phyloP scores from a whole-genome alignment of 37 sponge, comb jelly and placozoan genomes.

The Ephydatia muelleri region DNA sequence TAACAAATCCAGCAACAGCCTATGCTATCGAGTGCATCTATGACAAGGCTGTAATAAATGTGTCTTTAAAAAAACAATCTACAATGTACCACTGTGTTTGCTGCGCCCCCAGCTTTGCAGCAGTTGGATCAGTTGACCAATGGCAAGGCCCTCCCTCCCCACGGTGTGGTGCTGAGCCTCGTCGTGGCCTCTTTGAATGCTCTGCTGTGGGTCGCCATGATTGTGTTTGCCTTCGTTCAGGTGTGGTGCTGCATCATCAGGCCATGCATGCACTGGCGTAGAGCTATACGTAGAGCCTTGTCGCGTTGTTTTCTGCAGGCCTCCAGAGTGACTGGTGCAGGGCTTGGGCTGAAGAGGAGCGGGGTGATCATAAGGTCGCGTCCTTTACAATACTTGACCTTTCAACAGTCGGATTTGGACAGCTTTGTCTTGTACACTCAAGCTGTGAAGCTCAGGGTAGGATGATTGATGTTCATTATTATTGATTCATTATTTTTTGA shows the following conservation, averaged over 20 bases:
- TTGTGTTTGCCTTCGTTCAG: constrained; percentile 64
- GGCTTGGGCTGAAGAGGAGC: constrained; percentile 28
- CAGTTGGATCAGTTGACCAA: not conserved
- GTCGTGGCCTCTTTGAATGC: constrained; percentile 29
- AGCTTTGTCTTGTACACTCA: constrained; percentile 43
- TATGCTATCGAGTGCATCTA: too few relatives aligned
- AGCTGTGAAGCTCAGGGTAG: constrained; percentile 46
- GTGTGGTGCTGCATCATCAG: constrained; percentile 5
- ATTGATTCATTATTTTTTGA: not conserved
- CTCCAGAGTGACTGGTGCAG: constrained; percentile 66
- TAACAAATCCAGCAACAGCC: too few relatives aligned
- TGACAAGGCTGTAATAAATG: too few relatives aligned
- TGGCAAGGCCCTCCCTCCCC: not conserved
- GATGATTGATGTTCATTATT: not conserved
- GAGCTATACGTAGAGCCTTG: too few relatives aligned
- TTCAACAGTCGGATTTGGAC: constrained; percentile 68
- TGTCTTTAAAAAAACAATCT: too few relatives aligned
- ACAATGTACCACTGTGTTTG: not conserved
- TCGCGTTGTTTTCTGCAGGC: constrained; percentile 35
- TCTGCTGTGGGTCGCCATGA: constrained; percentile 48
- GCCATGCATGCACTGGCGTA: too few relatives aligned
- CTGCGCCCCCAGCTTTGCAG: not conserved
- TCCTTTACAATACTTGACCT: constrained; percentile 54
- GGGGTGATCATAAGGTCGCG: constrained; percentile 54
- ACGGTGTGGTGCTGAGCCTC: not conserved